Conservation (phyloP, 2,797 vertebrate genomes). For the Novumbra hubbsi region DNA sequence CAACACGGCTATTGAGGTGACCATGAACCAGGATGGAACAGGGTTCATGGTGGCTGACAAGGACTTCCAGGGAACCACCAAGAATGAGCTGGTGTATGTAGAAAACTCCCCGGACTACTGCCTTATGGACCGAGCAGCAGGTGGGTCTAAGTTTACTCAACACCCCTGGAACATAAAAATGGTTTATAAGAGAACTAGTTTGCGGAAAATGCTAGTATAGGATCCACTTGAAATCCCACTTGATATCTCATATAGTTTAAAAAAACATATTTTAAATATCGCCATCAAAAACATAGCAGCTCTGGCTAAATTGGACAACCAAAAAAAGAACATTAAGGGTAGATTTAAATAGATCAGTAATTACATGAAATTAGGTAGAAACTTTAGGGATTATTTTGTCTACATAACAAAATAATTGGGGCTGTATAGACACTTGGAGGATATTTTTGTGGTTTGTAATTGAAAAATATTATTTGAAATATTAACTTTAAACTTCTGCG, state of each 20-base stretch:
- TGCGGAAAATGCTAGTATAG: background rate
- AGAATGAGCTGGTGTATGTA: constrained; percentile 94
- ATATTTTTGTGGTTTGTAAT: no score
- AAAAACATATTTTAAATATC: background rate
- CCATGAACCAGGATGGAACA: constrained; percentile 94
- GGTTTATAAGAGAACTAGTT: background rate
- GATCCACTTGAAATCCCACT: background rate
- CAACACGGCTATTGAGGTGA: constrained; percentile 92
- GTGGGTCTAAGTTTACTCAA: constrained; percentile 61
- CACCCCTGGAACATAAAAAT: background rate
- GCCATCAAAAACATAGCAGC: background rate
- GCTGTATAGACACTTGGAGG: no score
- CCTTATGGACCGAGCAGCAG: constrained; percentile 89
- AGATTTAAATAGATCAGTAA: no score
- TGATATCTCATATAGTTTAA: background rate
- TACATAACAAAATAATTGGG: no score
- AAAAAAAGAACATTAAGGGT: no score
- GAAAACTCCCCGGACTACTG: constrained; percentile 98
- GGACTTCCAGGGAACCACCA: constrained; percentile 87
- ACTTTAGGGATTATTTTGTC: no score
- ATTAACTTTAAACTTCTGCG: no score
- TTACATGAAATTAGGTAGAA: no score
- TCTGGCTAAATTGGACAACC: background rate
- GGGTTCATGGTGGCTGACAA: constrained; percentile 90
- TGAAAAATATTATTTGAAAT: no score